phyloP scores from a whole-genome alignment of 2,888 invertebrate genomes.

The Patella ulyssiponensis region DNA sequence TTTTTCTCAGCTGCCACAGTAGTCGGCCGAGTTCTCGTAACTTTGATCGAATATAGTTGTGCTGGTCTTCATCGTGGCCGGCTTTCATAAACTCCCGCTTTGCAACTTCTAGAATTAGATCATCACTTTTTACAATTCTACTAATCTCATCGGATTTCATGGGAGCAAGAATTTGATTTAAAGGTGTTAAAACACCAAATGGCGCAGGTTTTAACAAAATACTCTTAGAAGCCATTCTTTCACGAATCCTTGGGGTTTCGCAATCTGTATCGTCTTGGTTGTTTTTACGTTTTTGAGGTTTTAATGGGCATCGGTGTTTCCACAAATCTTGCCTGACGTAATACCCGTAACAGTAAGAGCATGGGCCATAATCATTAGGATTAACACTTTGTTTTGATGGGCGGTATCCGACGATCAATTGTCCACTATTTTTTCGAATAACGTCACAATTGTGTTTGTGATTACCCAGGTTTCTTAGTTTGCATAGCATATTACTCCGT shows the following conservation, averaged over 20 bases:
- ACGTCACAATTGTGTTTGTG: conserved; percentile 1
- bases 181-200: background rate
- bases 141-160: background rate
- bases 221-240: background rate
- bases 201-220: background rate
- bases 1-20: background rate
- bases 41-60: background rate
- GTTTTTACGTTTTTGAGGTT: background rate
- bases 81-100: background rate
- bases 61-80: background rate
- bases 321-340: background rate
- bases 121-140: background rate
- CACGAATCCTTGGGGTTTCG: background rate
- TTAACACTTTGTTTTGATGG: background rate
- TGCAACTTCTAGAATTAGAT: background rate
- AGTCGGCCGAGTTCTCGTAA: background rate
- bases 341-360: background rate
- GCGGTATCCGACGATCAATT: background rate
- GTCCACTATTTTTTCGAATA: background rate
- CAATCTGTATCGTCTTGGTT: background rate
- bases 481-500: background rate
- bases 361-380: background rate
- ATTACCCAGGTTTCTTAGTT: background rate
- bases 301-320: background rate
- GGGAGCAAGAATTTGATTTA: background rate